These are phyloP conservation scores for Prietella phreatophila DNA, from an alignment of 2,113 vertebrate species.

Conservation along the genomic window DNA sequence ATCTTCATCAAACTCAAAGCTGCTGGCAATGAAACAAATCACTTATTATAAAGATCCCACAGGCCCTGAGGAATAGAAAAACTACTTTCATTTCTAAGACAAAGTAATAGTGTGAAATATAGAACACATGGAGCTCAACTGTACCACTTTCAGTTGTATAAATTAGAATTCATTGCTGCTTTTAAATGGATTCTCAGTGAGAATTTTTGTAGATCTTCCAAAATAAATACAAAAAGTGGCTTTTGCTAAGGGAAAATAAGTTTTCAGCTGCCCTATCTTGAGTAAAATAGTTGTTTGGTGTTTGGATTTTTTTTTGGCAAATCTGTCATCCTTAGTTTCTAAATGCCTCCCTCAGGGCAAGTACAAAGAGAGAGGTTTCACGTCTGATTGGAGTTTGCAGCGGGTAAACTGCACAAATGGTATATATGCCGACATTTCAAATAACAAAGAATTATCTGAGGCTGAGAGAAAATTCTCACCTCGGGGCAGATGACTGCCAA, in stretches of 20 bases:
- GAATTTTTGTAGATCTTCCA: neutral
- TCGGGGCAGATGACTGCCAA: neutral
- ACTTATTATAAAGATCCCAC: neutral
- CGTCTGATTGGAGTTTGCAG: slow-evolving; percentile 17
- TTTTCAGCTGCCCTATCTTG: neutral
- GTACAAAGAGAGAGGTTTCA: slow-evolving; percentile 7
- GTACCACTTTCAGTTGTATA: neutral
- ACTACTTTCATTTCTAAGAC: neutral
- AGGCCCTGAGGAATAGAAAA: neutral
- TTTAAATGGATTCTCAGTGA: neutral
- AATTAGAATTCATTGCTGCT: neutral
- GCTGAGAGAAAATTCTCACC: neutral
- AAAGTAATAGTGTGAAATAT: neutral
- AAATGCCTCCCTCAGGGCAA: neutral
- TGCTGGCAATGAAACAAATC: neutral
- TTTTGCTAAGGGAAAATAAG: neutral
- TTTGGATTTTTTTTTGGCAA: neutral
- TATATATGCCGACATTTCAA: slow-evolving; percentile 2
- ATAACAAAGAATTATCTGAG: slow-evolving; percentile 9
- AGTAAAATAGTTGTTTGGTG: neutral
- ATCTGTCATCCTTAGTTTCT: slow-evolving; percentile 1
- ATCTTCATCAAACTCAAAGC: neutral
- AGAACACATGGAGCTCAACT: neutral
- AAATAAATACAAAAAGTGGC: neutral
- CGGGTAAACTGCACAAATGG: slow-evolving; percentile 20